Evolutionary conservation across 2,113 vertebrate species (phyloP).

Genomic region (Sturnus vulgaris): DNA sequence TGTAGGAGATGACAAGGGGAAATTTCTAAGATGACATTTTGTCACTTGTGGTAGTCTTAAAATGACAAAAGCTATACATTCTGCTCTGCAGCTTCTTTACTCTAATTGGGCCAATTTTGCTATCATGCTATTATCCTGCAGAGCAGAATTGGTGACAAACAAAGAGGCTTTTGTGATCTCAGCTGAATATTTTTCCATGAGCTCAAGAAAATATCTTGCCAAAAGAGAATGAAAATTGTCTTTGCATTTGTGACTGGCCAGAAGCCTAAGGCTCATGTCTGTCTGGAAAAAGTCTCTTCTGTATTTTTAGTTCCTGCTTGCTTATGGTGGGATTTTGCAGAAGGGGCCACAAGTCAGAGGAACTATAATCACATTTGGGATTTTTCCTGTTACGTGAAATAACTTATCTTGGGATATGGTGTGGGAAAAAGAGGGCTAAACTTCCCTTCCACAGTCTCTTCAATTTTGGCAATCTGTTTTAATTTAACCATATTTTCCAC

Average conservation of each 20-base stretch:
- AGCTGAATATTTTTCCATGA: constrained; percentile 54
- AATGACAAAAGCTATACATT: constrained; percentile 63
- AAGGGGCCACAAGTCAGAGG: background rate
- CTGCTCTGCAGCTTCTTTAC: constrained; percentile 53
- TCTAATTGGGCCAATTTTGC: constrained; percentile 57
- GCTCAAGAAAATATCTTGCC: constrained; percentile 59
- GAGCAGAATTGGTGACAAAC: constrained; percentile 52
- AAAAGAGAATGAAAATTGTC: constrained; percentile 58
- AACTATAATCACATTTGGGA: background rate
- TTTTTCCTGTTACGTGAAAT: background rate
- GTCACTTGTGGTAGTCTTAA: constrained; percentile 47
- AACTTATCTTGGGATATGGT: background rate
- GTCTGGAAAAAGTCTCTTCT: background rate
- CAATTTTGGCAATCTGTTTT: background rate
- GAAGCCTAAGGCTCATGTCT: constrained; percentile 5
- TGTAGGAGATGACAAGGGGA: constrained; percentile 56
- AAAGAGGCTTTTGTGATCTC: constrained; percentile 58
- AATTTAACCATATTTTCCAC: background rate
- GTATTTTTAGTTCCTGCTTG: constrained; percentile 32
- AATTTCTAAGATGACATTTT: constrained; percentile 48
- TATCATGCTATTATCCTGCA: constrained; percentile 55
- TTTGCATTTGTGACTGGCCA: constrained; percentile 42
- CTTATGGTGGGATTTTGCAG: background rate
- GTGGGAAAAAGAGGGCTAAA: background rate
- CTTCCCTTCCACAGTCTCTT: background rate